Percentiles rank a stretch among this genome's conserved stretches.
phyloP scores from a whole-genome alignment of 1,140 invertebrate species.

The Augochlora pura region DNA sequence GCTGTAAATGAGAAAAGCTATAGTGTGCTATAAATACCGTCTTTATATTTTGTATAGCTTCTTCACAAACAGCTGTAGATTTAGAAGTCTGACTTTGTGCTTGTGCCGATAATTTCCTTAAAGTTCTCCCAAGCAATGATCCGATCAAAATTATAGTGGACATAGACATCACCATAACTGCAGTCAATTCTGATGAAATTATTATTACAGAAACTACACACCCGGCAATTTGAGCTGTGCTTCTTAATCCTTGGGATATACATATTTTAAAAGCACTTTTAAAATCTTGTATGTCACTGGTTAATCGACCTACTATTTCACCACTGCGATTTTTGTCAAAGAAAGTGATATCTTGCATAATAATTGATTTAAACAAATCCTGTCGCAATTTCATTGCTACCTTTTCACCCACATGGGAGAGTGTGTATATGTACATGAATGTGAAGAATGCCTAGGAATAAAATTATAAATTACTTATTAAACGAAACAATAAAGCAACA shows the following conservation, averaged over 20 bases:
- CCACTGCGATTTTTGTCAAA: slow-evolving; percentile 95
- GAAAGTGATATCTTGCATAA: slow-evolving; percentile 94
- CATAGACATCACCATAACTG: slow-evolving; percentile 89
- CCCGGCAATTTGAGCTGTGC: slow-evolving; percentile 90
- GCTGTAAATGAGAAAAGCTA: neutral
- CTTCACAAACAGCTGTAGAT: slow-evolving; percentile 93
- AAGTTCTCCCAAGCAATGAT: slow-evolving; percentile 86
- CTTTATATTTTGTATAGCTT: slow-evolving; percentile 94
- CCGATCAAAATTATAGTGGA: slow-evolving; percentile 90
- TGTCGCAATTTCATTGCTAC: slow-evolving; percentile 90
- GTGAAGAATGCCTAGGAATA: slow-evolving; percentile 89
- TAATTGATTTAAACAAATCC: slow-evolving; percentile 90
- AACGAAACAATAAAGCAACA: neutral
- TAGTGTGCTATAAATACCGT: slow-evolving; percentile 82
- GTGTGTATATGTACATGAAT: slow-evolving; percentile 92
- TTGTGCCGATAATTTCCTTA: slow-evolving; percentile 87
- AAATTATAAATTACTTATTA: slow-evolving; percentile 3
- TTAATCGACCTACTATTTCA: slow-evolving; percentile 93
- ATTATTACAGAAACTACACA: slow-evolving; percentile 88
- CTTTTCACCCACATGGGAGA: slow-evolving; percentile 93
- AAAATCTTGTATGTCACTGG: slow-evolving; percentile 97
- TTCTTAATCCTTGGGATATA: slow-evolving; percentile 93
- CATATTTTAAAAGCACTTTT: slow-evolving; percentile 97
- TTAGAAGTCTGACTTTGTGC: slow-evolving; percentile 90
- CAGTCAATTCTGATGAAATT: slow-evolving; percentile 94